Evolutionary conservation across 2,888 invertebrate genomes (phyloP).

Genomic region (Tanytarsus gracilentus): DNA sequence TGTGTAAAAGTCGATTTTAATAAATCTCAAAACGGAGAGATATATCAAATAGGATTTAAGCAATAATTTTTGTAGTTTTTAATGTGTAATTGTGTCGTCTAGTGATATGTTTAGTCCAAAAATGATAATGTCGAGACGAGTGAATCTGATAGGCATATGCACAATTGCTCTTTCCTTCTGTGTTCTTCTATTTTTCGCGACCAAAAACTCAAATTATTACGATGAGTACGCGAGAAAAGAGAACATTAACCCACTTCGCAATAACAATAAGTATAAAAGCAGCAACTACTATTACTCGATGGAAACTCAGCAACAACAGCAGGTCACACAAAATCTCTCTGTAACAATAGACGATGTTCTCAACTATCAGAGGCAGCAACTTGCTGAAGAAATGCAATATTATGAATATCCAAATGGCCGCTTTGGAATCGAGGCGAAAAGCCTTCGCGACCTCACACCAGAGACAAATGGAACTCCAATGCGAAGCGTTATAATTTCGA

Average conservation of each 20-base stretch:
- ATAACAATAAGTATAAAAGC: constrained; percentile 29
- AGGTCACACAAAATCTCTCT: constrained; percentile 37
- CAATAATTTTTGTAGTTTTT: too few species aligned
- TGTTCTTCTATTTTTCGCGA: constrained; percentile 42
- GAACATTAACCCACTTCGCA: constrained; percentile 35
- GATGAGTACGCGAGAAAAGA: constrained; percentile 32
- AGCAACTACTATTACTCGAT: constrained; percentile 31
- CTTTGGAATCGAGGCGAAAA: constrained; percentile 47
- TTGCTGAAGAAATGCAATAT: constrained; percentile 50
- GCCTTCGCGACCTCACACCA: constrained; percentile 58
- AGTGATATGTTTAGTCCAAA: neutral
- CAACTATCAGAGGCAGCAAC: constrained; percentile 47
- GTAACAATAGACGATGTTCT: constrained; percentile 51
- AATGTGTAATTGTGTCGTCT: too few species aligned
- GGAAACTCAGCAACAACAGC: constrained; percentile 16
- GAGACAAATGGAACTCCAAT: constrained; percentile 63
- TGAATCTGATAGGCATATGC: constrained; percentile 43
- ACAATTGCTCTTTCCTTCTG: constrained; percentile 41
- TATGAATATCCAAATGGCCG: constrained; percentile 53
- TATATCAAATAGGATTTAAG: neutral
- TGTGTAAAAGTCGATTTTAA: too few species aligned
- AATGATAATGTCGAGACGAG: constrained; percentile 40
- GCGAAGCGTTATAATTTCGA: constrained; percentile 71
- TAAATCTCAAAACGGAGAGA: too few species aligned
- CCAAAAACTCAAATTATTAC: constrained; percentile 30